Evolutionary conservation across 1,140 invertebrate species (phyloP).

Genomic region (Notospermus geniculatus): DNA sequence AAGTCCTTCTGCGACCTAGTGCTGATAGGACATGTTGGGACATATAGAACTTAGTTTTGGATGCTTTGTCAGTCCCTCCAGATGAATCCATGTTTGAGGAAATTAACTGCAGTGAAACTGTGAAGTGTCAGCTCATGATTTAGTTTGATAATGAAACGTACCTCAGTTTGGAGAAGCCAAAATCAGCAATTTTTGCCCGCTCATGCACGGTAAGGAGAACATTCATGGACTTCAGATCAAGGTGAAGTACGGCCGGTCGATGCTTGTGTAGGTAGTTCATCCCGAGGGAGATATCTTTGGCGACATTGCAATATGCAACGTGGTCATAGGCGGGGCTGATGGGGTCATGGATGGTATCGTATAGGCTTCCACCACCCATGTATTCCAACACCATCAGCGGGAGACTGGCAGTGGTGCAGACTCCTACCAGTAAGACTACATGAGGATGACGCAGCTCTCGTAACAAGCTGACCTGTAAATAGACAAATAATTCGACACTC

Average conservation of each 20-base stretch:
- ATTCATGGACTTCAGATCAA: slow-evolving; percentile 48
- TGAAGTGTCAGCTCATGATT: no score
- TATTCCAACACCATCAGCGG: slow-evolving; percentile 47
- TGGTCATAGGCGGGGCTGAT: slow-evolving; percentile 34
- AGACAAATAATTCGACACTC: no score
- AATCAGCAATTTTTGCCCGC: slow-evolving; percentile 48
- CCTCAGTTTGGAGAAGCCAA: slow-evolving; percentile 52
- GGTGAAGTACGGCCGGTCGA: slow-evolving; percentile 42
- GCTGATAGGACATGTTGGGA: no score
- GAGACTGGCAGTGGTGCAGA: slow-evolving; percentile 32
- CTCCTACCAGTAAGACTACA: slow-evolving; percentile 45
- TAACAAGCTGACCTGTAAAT: slow-evolving; percentile 40
- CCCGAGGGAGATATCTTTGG: slow-evolving; percentile 41
- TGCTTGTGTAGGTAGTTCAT: slow-evolving; percentile 49
- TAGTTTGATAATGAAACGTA: slow-evolving; percentile 18
- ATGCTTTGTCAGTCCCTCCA: no score
- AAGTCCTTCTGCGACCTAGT: no score
- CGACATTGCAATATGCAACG: slow-evolving; percentile 41
- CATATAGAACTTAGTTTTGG: no score
- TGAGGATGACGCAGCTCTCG: slow-evolving; percentile 43
- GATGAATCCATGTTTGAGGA: no score
- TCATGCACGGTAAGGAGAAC: slow-evolving; percentile 35
- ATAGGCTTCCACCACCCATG: slow-evolving; percentile 42
- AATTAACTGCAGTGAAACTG: no score
- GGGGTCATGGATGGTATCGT: slow-evolving; percentile 34